Evolutionary conservation across 2,113 vertebrate species (phyloP).

Genomic region (Xiphophorus couchianus): DNA sequence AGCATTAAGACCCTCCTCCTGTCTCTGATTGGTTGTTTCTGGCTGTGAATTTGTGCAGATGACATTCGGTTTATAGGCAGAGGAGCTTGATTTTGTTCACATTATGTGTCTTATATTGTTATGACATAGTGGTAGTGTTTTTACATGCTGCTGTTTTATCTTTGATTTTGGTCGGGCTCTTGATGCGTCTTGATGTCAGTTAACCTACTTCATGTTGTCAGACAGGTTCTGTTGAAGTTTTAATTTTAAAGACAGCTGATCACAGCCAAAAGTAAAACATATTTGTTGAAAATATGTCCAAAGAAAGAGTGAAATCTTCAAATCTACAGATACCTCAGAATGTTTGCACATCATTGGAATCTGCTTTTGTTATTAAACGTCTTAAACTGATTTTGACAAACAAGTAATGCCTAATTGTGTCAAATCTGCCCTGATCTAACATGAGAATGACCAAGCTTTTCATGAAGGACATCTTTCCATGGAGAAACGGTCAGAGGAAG

Average conservation of each 20-base stretch:
- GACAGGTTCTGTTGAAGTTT: not conserved
- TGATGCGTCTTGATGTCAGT: not conserved
- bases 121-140: no score
- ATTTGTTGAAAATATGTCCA: not conserved
- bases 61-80: no score
- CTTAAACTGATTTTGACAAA: not conserved
- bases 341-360: not conserved
- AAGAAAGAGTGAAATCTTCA: not conserved
- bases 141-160: no score
- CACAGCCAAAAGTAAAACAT: no score
- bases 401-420: not conserved
- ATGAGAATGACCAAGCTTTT: not conserved
- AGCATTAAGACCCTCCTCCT: no score
- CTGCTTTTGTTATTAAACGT: not conserved
- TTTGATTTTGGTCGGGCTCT: not conserved
- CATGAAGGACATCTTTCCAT: no score
- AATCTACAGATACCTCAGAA: not conserved
- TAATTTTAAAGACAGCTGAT: not conserved
- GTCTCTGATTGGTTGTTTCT: no score
- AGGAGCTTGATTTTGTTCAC: no score
- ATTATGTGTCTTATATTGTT: no score
- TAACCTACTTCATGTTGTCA: not conserved
- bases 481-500: not conserved
- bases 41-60: no score
- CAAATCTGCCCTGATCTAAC: not conserved